These are phyloP conservation scores for Drosophila flavopinicola DNA, from an alignment of 2,888 invertebrate genomes.

Conservation along the genomic window DNA sequence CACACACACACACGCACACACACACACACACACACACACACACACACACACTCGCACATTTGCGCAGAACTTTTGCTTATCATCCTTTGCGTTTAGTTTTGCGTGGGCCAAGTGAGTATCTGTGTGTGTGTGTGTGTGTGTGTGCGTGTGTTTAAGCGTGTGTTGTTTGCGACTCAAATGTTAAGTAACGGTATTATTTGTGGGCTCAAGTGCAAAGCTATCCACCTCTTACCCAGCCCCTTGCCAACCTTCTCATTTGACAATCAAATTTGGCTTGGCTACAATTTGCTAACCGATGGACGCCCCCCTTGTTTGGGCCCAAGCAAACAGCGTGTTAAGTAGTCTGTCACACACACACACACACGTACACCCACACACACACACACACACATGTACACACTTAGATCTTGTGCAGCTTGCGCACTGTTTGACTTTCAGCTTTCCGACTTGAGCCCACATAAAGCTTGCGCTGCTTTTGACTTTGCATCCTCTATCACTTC, in stretches of 20 bases:
- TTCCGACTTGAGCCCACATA: slow-evolving; percentile 7
- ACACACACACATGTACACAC: slow-evolving; percentile 3
- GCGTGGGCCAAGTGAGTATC: slow-evolving; percentile 2
- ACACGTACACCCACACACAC: slow-evolving; percentile 20
- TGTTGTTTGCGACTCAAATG: slow-evolving; percentile 66
- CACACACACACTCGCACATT: slow-evolving; percentile 7
- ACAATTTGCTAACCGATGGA: slow-evolving; percentile 40
- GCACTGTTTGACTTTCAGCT: slow-evolving; percentile 40
- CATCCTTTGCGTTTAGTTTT: slow-evolving; percentile 35
- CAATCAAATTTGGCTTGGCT: slow-evolving; percentile 65
- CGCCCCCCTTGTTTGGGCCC: slow-evolving; percentile 26
- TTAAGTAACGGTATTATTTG: slow-evolving; percentile 76
- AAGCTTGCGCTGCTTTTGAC: not conserved
- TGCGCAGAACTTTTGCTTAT: slow-evolving; percentile 18
- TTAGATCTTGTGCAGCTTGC: slow-evolving; percentile 21
- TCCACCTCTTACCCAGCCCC: slow-evolving; percentile 1
- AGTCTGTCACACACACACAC: slow-evolving; percentile 29
- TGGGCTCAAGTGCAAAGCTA: slow-evolving; percentile 52
- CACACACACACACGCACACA: slow-evolving; percentile 14
- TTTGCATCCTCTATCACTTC: too few species aligned
- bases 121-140: slow-evolving; percentile 8
- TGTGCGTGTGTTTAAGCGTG: slow-evolving; percentile 9
- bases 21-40: slow-evolving; percentile 38
- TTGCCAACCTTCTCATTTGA: slow-evolving; percentile 28
- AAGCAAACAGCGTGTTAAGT: slow-evolving; percentile 65